phyloP scores from a whole-genome alignment of 1,140 invertebrate genomes.

The Sycophila sp. region DNA sequence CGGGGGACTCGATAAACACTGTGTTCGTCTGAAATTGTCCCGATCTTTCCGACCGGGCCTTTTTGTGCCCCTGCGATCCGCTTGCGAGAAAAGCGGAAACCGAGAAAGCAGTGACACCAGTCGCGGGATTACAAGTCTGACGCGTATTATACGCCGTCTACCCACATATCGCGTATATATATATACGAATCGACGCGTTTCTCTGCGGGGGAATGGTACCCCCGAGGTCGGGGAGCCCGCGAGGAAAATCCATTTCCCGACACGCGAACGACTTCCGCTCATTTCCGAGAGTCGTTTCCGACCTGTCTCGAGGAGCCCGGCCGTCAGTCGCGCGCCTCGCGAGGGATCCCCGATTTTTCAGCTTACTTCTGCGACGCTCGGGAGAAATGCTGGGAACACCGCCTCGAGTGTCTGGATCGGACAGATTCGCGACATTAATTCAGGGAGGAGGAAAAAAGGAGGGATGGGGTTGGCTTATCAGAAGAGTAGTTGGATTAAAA shows the following conservation, averaged over 20 bases:
- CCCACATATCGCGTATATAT: not conserved
- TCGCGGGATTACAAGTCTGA: no score
- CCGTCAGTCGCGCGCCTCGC: not conserved
- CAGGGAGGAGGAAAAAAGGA: no score
- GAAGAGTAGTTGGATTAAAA: no score
- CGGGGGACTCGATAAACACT: constrained; percentile 4
- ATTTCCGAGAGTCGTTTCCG: constrained; percentile 54
- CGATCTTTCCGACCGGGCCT: not conserved
- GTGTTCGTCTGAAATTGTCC: not conserved
- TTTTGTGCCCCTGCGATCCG: no score
- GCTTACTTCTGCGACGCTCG: no score
- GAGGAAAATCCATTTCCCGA: constrained; percentile 34
- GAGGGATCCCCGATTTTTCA: not conserved
- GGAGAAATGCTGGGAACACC: not conserved
- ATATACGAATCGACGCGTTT: not conserved
- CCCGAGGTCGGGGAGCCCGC: not conserved
- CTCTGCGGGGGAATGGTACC: no score
- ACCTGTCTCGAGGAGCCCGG: not conserved
- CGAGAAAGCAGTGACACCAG: not conserved
- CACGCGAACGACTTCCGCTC: constrained; percentile 49
- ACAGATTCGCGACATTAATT: constrained; percentile 10
- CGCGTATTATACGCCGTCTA: not conserved
- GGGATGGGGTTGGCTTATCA: no score
- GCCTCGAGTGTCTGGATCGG: not conserved
- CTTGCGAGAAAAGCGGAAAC: not conserved